Evolutionary conservation across 2,113 vertebrate genomes (phyloP).

Genomic region (Oceanodroma tethys): DNA sequence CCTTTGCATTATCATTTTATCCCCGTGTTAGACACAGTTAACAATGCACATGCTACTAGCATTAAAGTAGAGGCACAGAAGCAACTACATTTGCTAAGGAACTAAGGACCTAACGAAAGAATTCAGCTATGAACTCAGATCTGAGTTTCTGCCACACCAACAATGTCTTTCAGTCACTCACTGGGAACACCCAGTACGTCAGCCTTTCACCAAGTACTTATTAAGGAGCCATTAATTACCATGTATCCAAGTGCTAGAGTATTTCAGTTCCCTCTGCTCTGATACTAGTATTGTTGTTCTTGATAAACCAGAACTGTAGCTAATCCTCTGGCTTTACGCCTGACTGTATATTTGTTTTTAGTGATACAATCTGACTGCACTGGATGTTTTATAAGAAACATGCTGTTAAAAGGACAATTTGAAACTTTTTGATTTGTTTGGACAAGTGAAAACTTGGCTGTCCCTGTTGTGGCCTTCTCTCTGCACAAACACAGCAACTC

Average conservation of each 20-base stretch:
- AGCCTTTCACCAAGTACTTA: slow-evolving; percentile 46
- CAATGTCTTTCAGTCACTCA: slow-evolving; percentile 10
- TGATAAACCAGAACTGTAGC: slow-evolving; percentile 37
- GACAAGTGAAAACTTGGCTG: slow-evolving; percentile 36
- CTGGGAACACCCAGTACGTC: slow-evolving; percentile 13
- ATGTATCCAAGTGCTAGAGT: background rate
- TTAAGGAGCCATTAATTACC: slow-evolving; percentile 46
- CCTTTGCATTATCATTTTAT: background rate
- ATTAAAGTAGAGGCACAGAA: background rate
- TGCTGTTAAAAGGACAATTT: slow-evolving; percentile 29
- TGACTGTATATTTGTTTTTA: slow-evolving; percentile 12
- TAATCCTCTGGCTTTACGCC: slow-evolving; percentile 3
- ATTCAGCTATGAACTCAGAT: background rate
- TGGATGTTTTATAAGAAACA: slow-evolving; percentile 33
- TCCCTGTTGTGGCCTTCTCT: background rate
- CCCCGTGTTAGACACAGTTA: background rate
- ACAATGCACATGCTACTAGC: background rate
- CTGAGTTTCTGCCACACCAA: slow-evolving; percentile 20
- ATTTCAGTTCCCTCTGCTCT: background rate
- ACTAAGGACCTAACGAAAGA: background rate
- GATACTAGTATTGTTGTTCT: background rate
- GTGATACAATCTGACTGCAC: background rate
- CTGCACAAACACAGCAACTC: background rate
- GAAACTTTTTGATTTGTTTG: slow-evolving; percentile 20
- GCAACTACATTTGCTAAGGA: background rate